Evolutionary conservation across 2,888 invertebrate genomes (phyloP).

Genomic region (Pseudococcus longispinus): DNA sequence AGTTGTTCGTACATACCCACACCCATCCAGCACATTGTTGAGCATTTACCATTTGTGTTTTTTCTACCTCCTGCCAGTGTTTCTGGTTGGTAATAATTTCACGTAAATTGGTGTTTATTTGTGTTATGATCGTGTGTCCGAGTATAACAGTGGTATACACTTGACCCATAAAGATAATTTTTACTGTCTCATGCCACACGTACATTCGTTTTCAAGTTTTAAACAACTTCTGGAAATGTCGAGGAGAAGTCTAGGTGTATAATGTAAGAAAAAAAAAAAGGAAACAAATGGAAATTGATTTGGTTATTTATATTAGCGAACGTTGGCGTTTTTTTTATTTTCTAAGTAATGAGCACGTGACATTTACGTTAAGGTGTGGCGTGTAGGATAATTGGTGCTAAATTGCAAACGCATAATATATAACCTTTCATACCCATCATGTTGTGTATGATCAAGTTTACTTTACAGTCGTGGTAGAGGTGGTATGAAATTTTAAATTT

Average conservation of each 20-base stretch:
- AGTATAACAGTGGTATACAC: background rate
- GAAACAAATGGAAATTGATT: background rate
- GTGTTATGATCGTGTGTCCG: background rate
- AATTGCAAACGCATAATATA: constrained; percentile 7
- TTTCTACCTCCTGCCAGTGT: background rate
- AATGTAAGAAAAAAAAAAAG: too few relatives aligned
- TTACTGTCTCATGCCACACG: too few relatives aligned
- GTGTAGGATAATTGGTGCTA: constrained; percentile 27
- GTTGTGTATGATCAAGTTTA: background rate
- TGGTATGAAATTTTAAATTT: background rate
- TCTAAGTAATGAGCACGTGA: constrained; percentile 1
- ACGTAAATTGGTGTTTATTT: background rate
- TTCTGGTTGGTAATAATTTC: too few relatives aligned
- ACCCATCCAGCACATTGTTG: too few relatives aligned
- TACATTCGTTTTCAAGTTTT: too few relatives aligned
- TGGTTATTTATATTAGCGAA: background rate
- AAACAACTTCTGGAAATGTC: background rate
- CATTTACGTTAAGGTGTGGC: constrained; percentile 34
- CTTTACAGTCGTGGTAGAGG: background rate
- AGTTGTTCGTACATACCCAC: too few relatives aligned
- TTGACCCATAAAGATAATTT: background rate
- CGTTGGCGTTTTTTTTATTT: constrained; percentile 22
- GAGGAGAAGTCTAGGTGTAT: too few relatives aligned
- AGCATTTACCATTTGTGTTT: background rate
- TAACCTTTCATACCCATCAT: background rate